A percentile compares a stretch with the other conserved stretches of the same genome.
phyloP scores from a whole-genome alignment of 64 coral and sea anemone genomes.

The Trachythela sp. region DNA sequence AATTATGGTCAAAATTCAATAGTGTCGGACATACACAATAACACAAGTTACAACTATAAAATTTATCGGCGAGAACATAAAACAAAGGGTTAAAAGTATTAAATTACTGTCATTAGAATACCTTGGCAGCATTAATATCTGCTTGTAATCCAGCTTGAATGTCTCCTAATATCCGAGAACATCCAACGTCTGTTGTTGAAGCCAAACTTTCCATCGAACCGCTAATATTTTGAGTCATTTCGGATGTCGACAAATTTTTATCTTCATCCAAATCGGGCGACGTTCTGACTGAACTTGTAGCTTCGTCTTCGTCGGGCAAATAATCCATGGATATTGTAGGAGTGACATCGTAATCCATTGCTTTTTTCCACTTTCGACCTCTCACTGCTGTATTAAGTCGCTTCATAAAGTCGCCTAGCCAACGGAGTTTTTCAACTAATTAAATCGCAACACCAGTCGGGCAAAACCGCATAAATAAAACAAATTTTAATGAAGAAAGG shows the following conservation, averaged over 20 bases:
- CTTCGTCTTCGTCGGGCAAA: background rate
- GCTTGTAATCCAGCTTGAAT: background rate
- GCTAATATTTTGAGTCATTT: background rate
- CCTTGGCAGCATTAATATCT: background rate
- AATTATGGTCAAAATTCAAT: too few species aligned
- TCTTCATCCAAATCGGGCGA: background rate
- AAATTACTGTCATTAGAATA: background rate
- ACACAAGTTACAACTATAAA: background rate
- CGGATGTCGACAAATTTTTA: background rate
- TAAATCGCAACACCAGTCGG: background rate
- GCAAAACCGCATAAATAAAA: background rate
- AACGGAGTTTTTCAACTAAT: background rate
- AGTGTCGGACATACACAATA: too few species aligned
- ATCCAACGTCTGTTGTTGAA: background rate
- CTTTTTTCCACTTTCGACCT: background rate
- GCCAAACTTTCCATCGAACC: background rate
- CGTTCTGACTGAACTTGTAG: background rate
- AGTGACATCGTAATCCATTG: background rate
- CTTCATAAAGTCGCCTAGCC: background rate
- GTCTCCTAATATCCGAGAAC: background rate
- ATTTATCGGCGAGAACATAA: background rate
- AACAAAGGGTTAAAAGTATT: background rate
- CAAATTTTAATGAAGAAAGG: background rate
- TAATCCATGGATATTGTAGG: background rate
- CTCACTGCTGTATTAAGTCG: background rate